Conservation (phyloP, 2,888 invertebrate genomes). For the Stenchaetothrips biformis region DNA sequence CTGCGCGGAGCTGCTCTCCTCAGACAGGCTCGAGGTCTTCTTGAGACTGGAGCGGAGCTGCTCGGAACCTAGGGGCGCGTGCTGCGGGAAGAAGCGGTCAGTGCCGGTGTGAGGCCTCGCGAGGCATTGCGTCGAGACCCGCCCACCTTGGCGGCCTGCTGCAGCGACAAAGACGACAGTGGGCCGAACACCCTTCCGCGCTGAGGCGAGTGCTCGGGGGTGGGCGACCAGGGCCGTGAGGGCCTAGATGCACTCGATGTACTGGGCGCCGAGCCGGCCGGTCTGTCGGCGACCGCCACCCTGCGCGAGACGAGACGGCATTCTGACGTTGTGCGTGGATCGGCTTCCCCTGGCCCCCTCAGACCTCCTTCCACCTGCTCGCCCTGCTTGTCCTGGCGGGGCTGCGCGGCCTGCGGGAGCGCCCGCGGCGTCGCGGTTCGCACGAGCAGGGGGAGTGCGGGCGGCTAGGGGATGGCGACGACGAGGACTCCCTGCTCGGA, state of each 20-base stretch:
- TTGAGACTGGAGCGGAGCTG: neutral
- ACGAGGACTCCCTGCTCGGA: neutral
- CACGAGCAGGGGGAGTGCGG: neutral
- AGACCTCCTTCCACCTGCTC: too few species aligned
- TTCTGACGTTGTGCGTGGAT: too few species aligned
- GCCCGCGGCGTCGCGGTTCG: neutral
- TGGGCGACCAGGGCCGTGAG: neutral
- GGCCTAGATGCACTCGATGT: neutral
- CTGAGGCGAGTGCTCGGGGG: constrained; percentile 3
- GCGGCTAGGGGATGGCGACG: neutral
- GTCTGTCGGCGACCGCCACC: too few species aligned
- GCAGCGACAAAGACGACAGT: neutral
- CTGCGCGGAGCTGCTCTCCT: neutral
- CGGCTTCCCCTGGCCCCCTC: too few species aligned
- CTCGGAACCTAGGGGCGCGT: neutral
- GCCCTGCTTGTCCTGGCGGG: neutral
- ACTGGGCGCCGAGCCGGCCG: too few species aligned
- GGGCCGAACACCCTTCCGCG: neutral
- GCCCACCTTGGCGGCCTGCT: neutral
- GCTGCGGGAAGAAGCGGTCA: too few species aligned
- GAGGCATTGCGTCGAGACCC: neutral
- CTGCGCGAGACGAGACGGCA: too few species aligned
- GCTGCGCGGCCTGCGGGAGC: neutral
- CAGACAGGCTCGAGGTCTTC: neutral
- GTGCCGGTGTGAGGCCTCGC: too few species aligned